Base-by-base conservation (phyloP, 2,888 invertebrate species). In the Philopedon plagiatum region DNA sequence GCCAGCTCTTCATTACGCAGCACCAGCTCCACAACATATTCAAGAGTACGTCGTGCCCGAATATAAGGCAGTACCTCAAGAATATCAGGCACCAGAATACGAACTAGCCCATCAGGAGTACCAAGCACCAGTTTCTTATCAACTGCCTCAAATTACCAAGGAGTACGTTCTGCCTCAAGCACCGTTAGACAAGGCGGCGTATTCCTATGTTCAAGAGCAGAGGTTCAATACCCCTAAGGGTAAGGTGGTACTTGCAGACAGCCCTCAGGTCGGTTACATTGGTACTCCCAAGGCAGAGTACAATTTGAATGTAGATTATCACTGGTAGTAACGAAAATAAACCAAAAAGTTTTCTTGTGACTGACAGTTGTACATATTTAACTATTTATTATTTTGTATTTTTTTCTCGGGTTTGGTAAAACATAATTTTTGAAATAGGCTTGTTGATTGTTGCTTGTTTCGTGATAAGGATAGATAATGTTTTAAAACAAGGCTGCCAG, bases 151-250 rank as follows among this genome's bases (percentile, higher is more conserved):
- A 41, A 23, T 57, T 7, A 7, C 58, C 11, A 51, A 51, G 23
- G 61, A 60, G 19, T 61, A 60, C 21, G 34, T 58, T 4, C 23
- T 44, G 1, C 13, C 39, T n/a, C 34, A 56, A 9, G 32, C 49
- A 18, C 41, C 60, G 11, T n/a, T 60, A 5, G 23, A 23, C 5
- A 44, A 26, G 4, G 32, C n/a, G 15, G 66, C 65, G 9, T 58
- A 58, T 46, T 68, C 63, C n/a, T 68, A 67, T 19, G 64, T 68
- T 0, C 60, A 73, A 32, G 73, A 68, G 11, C 57, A 68, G 3
- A 46, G 60, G 15, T 68, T 64, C 44, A 44, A 67, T 19, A 57
- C 64, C 15, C 68, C 73, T 29, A 68, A 68, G 21, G 49, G 58
- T 9, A 41, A 37, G 9, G 72, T 41, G 13, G 49, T 66, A 2